These are phyloP conservation scores for Agriopis leucophaearia DNA, from an alignment of 2,888 invertebrate species.

Conservation along the genomic window DNA sequence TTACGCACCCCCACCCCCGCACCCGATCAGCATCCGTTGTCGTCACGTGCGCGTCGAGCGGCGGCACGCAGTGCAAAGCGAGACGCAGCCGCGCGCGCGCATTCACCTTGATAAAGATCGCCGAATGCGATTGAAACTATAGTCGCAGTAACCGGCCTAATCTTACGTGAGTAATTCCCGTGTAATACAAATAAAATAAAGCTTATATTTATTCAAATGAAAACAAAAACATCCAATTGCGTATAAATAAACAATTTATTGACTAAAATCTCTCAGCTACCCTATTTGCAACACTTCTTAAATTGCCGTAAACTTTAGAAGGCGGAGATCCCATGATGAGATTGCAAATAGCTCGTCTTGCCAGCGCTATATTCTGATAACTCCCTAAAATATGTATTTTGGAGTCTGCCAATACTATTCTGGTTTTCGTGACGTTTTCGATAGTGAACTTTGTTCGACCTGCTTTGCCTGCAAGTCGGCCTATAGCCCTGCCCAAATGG, in stretches of 20 bases:
- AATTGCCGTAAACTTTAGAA: constrained; percentile 98
- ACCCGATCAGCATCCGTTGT: too few relatives aligned
- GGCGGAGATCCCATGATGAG: constrained; percentile 98
- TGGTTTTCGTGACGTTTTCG: constrained; percentile 99
- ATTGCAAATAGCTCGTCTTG: constrained; percentile 97
- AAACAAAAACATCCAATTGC: constrained; percentile 42
- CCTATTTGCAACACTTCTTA: constrained; percentile 94
- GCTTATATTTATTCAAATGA: neutral
- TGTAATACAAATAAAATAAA: too few relatives aligned
- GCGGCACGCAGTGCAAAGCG: too few relatives aligned
- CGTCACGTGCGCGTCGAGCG: too few relatives aligned
- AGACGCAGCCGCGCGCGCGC: too few relatives aligned
- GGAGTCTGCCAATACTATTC: constrained; percentile 98
- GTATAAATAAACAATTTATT: constrained; percentile 62
- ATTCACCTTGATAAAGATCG: too few relatives aligned
- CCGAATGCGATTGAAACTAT: too few relatives aligned
- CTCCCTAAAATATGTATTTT: constrained; percentile 99
- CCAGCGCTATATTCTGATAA: constrained; percentile 98
- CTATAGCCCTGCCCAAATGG: constrained; percentile 97
- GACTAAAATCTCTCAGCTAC: constrained; percentile 92
- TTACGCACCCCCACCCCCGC: too few relatives aligned
- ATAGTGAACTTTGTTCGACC: constrained; percentile 99
- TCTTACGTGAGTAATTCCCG: too few relatives aligned
- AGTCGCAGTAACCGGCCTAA: too few relatives aligned
- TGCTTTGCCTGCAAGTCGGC: constrained; percentile 98